Conservation (phyloP, 2,797 vertebrate species). For the Danio kyathit region DNA sequence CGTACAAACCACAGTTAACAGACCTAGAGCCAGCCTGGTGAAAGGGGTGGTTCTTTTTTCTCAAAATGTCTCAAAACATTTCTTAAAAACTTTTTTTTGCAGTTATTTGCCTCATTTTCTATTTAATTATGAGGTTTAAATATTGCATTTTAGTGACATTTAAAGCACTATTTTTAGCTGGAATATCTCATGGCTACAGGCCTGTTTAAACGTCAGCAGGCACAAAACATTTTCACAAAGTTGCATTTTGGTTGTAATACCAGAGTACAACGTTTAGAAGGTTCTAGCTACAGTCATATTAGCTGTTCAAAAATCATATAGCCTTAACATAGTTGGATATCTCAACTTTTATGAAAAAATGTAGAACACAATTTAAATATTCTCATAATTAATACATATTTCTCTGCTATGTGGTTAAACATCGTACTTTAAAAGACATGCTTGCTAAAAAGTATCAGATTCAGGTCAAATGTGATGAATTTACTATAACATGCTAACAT, state of each 20-base stretch:
- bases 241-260: conserved; percentile 2
- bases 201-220: not conserved
- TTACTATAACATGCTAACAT: not conserved
- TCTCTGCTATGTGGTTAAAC: not conserved
- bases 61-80: no score
- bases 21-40: no score
- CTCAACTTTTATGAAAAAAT: not conserved
- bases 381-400: not conserved
- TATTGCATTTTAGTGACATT: no score
- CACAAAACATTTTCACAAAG: not conserved
- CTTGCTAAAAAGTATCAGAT: not conserved
- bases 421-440: not conserved
- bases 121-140: no score
- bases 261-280: no score
- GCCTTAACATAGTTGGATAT: not conserved
- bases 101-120: no score
- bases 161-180: no score
- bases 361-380: not conserved
- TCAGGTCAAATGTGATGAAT: not conserved
- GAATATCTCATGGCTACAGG: no score
- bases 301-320: not conserved
- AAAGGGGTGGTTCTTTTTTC: no score
- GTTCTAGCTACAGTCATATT: no score
- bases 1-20: not conserved
- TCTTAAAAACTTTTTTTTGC: no score